Evolutionary conservation across 2,797 vertebrate species (phyloP), one percentile per base, ranked within the genome.

Genomic region (Dallia pectoralis): DNA sequence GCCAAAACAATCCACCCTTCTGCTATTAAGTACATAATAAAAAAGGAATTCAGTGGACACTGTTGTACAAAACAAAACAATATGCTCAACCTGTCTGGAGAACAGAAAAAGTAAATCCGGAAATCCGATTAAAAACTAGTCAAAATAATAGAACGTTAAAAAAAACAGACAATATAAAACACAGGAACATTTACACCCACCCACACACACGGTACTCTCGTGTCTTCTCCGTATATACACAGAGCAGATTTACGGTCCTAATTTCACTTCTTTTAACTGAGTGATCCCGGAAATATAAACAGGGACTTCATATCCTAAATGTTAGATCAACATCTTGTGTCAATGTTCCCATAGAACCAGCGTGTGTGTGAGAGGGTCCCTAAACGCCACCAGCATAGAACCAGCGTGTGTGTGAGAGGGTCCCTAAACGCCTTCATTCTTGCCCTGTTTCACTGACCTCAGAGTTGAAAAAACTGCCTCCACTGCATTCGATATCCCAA

Each of bases 361-460:
- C 18, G 49, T 7, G 49, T 19, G 49, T 7, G 49, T 19, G 48
- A 51, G 51, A 56, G 51, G 15, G 44, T n/a, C n/a, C n/a, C n/a
- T n/a, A n/a, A n/a, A n/a, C n/a, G n/a, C n/a, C n/a, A n/a, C n/a
- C n/a, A 19, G 48, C 7, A 25, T 2, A 56, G 53, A 56, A 9
- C 18, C 4, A n/a, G 49, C 18, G 49, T 7, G 49, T 19, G 49
- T 7, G 49, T 19, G 48, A 51, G 51, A 56, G 51, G 15, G 8
- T 25, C 22, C 53, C 53, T 56, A 3, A 22, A 56, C 22, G 53
- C 53, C 12, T 11, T 2, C 53, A 56, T 25, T 56, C 53, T 2
- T 56, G 53, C 53, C 53, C 53, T 56, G 9, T 56, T 56, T 56
- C 51, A 56, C 51, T 56, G 51, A 56, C 51, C 51, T 56, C 51